A percentile compares a stretch with the other conserved stretches of the same genome.
Evolutionary conservation across 2,797 vertebrate species (phyloP).

Genomic region (Glyptemys insculpta): DNA sequence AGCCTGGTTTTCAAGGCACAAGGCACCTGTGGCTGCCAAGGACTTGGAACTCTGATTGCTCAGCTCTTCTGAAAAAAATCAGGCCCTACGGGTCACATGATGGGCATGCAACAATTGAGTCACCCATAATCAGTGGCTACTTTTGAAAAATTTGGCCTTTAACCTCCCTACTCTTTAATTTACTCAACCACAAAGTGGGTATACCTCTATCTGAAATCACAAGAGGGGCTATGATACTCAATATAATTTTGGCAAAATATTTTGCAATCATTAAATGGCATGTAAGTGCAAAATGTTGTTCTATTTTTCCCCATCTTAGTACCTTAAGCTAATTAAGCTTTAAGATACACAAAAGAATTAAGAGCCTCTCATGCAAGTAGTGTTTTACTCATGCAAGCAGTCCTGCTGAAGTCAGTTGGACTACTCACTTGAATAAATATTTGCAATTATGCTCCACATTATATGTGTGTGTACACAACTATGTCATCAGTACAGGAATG

Average conservation of each 20-base stretch:
- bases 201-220: not conserved
- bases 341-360: conserved; percentile 31
- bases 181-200: not conserved
- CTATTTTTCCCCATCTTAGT: conserved; percentile 44
- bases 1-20: not conserved
- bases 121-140: not conserved
- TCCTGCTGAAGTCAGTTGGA: not conserved
- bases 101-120: accelerated
- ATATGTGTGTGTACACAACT: no score
- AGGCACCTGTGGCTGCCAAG: not conserved
- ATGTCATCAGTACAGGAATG: accelerated
- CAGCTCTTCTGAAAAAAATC: not conserved
- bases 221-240: not conserved
- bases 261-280: conserved; percentile 7
- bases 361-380: not conserved
- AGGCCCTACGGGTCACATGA: not conserved
- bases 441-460: not conserved
- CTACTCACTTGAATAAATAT: not conserved
- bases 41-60: not conserved
- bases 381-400: conserved; percentile 23
- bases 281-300: conserved; percentile 5
- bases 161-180: not conserved
- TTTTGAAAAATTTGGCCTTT: not conserved
- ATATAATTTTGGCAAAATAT: not conserved
- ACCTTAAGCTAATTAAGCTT: conserved; percentile 41